Percentiles rank a stretch among this genome's conserved stretches.
phyloP scores from a whole-genome alignment of 2,888 invertebrate species.

The Acanthacorydalis orientalis region DNA sequence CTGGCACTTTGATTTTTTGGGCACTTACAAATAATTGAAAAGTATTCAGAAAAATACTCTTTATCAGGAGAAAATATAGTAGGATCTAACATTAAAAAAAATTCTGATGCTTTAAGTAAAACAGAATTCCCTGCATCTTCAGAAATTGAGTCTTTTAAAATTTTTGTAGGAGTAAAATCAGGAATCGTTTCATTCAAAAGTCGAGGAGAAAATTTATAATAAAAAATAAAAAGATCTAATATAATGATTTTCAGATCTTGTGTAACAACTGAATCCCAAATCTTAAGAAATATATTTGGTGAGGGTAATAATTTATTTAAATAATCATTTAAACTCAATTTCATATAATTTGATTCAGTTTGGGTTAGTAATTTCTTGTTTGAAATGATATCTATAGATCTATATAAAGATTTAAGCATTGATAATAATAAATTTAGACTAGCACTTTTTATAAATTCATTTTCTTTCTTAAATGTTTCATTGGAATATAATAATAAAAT shows the following conservation, averaged over 20 bases:
- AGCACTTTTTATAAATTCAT: too few species aligned
- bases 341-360: too few species aligned
- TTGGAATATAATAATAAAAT: too few species aligned
- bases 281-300: too few species aligned
- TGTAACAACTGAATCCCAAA: too few species aligned
- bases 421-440: too few species aligned
- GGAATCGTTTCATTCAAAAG: slow-evolving; percentile 23
- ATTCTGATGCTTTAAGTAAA: slow-evolving; percentile 24
- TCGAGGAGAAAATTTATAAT: slow-evolving; percentile 33
- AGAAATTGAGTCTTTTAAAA: slow-evolving; percentile 11
- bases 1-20: slow-evolving; percentile 16
- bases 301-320: too few species aligned
- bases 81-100: slow-evolving; percentile 1
- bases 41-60: slow-evolving; percentile 13
- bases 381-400: too few species aligned
- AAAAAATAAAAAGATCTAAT: slow-evolving; percentile 36
- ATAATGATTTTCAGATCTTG: slow-evolving; percentile 14
- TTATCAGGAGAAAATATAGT: slow-evolving; percentile 1
- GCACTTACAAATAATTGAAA: slow-evolving; percentile 29
- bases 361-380: too few species aligned
- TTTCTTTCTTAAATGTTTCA: too few species aligned
- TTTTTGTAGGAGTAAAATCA: slow-evolving; percentile 11
- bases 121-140: slow-evolving; percentile 5
- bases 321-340: too few species aligned
- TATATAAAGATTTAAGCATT: too few species aligned